Evolutionary conservation across 1,140 invertebrate genomes (phyloP).

Genomic region (Cotesia typhae): DNA sequence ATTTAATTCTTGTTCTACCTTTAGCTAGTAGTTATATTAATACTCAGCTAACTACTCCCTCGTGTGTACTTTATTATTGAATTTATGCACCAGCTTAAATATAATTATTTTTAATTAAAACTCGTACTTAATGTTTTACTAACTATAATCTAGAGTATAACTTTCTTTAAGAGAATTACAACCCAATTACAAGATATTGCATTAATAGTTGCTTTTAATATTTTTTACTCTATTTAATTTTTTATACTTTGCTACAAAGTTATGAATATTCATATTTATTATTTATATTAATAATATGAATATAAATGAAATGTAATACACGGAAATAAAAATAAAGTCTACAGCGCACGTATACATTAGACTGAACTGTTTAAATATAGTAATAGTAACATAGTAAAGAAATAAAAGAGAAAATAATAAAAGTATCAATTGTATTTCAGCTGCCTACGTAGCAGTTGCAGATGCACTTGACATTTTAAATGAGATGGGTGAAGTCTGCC

Average conservation of each 20-base stretch:
- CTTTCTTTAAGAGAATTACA: neutral
- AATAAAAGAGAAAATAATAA: slow-evolving; percentile 32
- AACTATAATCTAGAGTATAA: neutral
- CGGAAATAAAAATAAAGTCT: neutral
- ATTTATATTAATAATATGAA: too few species aligned
- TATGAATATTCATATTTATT: too few species aligned
- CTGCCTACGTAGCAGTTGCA: slow-evolving; percentile 37
- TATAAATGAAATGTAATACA: too few species aligned
- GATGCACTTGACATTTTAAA: slow-evolving; percentile 44
- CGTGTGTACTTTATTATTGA: slow-evolving; percentile 24
- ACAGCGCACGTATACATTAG: neutral
- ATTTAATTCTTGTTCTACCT: neutral
- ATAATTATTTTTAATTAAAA: neutral
- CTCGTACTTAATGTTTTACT: neutral
- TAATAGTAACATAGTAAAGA: neutral
- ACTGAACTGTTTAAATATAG: slow-evolving; percentile 1
- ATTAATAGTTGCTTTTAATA: too few species aligned
- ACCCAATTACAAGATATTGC: too few species aligned
- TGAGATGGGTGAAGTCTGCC: slow-evolving; percentile 34
- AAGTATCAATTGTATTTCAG: slow-evolving; percentile 31
- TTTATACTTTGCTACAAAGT: too few species aligned
- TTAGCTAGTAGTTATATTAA: too few species aligned
- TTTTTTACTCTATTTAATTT: too few species aligned
- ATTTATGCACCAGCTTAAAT: slow-evolving; percentile 24
- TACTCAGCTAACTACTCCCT: neutral